Conservation (phyloP, 2,113 vertebrate genomes). For the Gopherus flavomarginatus region DNA sequence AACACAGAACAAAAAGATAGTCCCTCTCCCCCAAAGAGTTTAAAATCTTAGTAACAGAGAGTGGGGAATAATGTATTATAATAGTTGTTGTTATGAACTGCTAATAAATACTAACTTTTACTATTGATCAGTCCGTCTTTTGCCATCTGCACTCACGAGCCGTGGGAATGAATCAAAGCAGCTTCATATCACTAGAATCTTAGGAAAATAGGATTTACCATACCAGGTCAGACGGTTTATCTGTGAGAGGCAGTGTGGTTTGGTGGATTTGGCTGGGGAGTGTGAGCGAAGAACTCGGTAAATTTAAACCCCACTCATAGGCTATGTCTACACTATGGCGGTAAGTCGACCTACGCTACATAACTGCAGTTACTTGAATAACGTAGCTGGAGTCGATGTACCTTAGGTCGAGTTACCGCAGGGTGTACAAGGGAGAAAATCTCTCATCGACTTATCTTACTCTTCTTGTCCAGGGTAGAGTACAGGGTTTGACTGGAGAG, state of each 20-base stretch:
- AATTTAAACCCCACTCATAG: background rate
- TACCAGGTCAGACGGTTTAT: background rate
- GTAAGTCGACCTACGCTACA: too few species aligned
- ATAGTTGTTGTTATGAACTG: background rate
- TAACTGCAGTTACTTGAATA: too few species aligned
- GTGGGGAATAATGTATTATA: background rate
- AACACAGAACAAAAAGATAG: background rate
- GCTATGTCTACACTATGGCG: too few species aligned
- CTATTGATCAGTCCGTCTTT: rapidly evolving
- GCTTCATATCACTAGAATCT: rapidly evolving
- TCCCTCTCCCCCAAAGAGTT: background rate
- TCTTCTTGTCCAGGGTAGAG: too few species aligned
- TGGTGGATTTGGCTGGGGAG: rapidly evolving
- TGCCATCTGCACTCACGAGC: rapidly evolving
- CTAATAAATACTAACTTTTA: background rate
- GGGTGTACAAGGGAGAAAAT: too few species aligned
- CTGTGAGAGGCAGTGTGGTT: background rate
- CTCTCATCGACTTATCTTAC: too few species aligned
- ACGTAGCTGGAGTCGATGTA: too few species aligned
- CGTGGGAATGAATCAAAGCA: background rate
- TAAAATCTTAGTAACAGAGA: background rate
- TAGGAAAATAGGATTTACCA: background rate
- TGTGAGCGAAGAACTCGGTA: background rate
- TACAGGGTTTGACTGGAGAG: too few species aligned
- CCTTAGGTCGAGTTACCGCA: too few species aligned